These are phyloP conservation scores for Sarcophaga subvicina DNA, from an alignment of 2,888 invertebrate species.

Conservation along the genomic window DNA sequence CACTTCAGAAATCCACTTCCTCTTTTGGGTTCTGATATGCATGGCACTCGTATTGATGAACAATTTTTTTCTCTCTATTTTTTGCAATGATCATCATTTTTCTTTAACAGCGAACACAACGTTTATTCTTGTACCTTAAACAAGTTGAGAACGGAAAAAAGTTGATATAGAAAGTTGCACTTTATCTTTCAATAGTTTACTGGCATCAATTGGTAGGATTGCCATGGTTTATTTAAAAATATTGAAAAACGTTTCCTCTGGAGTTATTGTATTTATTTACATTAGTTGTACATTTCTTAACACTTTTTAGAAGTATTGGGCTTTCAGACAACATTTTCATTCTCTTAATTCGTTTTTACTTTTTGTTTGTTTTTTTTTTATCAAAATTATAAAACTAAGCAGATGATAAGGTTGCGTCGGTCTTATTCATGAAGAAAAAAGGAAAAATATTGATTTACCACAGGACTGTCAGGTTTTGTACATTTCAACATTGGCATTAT, in stretches of 20 bases:
- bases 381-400: too few relatives aligned
- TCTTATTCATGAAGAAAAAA: too few relatives aligned
- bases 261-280: too few relatives aligned
- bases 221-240: neutral
- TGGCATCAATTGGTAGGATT: neutral
- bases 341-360: too few relatives aligned
- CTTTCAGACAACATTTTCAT: too few relatives aligned
- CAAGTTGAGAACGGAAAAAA: neutral
- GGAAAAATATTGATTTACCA: too few relatives aligned
- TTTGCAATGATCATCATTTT: constrained; percentile 62
- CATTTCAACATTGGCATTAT: too few relatives aligned
- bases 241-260: neutral
- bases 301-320: too few relatives aligned
- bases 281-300: too few relatives aligned
- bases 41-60: constrained; percentile 1
- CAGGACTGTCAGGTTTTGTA: too few relatives aligned
- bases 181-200: constrained; percentile 13
- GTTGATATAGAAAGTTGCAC: neutral
- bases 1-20: constrained; percentile 54
- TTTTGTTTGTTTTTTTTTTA: too few relatives aligned
- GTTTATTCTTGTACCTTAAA: neutral
- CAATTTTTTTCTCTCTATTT: constrained; percentile 38
- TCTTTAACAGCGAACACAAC: constrained; percentile 13
- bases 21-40: neutral
- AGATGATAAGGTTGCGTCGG: too few relatives aligned